These are phyloP conservation scores for Cromileptes altivelis DNA, from an alignment of 2,113 vertebrate genomes.

Conservation along the genomic window DNA sequence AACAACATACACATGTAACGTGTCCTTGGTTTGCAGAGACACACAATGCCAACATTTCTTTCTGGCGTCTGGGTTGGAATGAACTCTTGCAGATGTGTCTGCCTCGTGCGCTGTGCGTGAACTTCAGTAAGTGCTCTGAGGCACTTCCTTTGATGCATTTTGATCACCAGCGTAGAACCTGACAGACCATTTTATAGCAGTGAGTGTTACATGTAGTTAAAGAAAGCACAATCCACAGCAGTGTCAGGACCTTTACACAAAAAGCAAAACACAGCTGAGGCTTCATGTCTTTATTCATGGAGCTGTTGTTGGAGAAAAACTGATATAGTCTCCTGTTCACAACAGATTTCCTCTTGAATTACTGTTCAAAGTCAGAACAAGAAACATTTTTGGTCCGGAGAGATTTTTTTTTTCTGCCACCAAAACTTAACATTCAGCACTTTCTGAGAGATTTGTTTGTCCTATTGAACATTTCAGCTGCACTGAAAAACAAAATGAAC, in stretches of 20 bases:
- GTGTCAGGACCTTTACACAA: background rate
- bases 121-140: background rate
- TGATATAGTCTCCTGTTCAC: background rate
- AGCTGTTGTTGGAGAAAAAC: background rate
- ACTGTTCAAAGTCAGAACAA: background rate
- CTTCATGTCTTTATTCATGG: background rate
- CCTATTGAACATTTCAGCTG: background rate
- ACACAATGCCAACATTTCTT: background rate
- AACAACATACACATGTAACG: no score
- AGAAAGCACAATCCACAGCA: background rate
- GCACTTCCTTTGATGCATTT: background rate
- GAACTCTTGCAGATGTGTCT: background rate
- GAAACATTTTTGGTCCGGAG: background rate
- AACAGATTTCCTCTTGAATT: background rate
- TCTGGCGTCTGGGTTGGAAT: background rate
- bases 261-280: background rate
- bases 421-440: background rate
- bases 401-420: background rate
- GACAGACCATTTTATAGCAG: background rate
- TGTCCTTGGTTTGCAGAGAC: no score
- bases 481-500: background rate
- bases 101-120: background rate
- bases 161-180: background rate
- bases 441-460: background rate
- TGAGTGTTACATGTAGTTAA: background rate